Evolutionary conservation across 2,888 invertebrate genomes (phyloP), one percentile per base, ranked within the genome.

Genomic region (Portevinia maculata): DNA sequence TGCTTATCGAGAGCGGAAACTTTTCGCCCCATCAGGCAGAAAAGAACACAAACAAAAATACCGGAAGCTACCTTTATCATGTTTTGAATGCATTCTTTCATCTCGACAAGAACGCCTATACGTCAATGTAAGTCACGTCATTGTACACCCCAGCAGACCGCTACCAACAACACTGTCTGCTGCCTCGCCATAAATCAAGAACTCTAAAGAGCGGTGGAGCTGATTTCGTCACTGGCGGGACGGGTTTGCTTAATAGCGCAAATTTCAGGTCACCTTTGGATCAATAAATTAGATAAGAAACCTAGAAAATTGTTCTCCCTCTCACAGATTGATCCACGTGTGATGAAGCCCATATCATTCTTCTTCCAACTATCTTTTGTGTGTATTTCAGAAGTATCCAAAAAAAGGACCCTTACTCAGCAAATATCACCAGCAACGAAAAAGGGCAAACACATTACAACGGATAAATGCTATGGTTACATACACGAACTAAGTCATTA

Each of bases 241-340:
- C 50, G 55, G 60, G 52, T 50, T 48, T 57, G 60, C 50, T 83
- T 83, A 78, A 78, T 71, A 73, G 73, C 55, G 73, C 64, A 83
- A 83, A 83, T 83, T 73, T 83, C 78, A 78, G 83, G 83, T 83
- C 83, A 83, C 65, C 78, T 62, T 67, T 73, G 78, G 83, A 83
- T 83, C 76, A 73, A 83, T 83, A 83, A 73, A 83, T 83, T 76
- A 78, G 83, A 83, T 83, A 83, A 83, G 78, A 78, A 83, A 78
- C 62, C 57, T 41, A 73, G 73, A 73, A 73, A 83, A 78, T 73
- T 78, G 78, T 78, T 62, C 67, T 46, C 41, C 50, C 57, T 67
- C 83, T 55, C 60, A 39, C 69, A 62, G 74, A 69, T 69, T 69
- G 60, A 71, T 60, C 55, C 67, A 67, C 67, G 78, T 79, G 69